Evolutionary conservation across 1,140 invertebrate genomes (phyloP), one percentile per base, ranked within the genome.

Genomic region (Saccostrea glomerata): DNA sequence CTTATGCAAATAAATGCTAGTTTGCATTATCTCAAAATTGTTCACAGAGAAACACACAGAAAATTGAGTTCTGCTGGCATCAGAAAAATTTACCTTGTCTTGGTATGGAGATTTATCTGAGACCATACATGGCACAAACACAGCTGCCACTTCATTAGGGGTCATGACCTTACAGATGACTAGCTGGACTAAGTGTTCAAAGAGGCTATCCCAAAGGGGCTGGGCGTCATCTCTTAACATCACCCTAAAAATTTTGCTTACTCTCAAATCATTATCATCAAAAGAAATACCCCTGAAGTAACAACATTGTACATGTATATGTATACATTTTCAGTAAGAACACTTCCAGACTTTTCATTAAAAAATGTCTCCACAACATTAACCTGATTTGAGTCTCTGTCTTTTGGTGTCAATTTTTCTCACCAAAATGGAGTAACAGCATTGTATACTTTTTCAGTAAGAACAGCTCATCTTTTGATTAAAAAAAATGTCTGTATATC

Each of bases 51-150:
- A 82, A 47, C 55, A 84, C 40, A 84, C 25, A 17, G 11, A 84
- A 30, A 55, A n/a, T 56, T 1, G 6, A 84, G 9, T 56, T 40
- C 12, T 84, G 20, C 63, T 30, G 40, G 17, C 63, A 88, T 47
- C 47, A 47, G 47, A 47, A 47, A 86, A 47, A 86, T 56, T n/a
- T 88, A 92, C 92, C 91, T 92, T 93, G 40, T 92, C 91, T 82
- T 93, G 90, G 58, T 91, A 87, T 25, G 87, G 89, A 15, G 93
- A 92, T 4, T 63, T 73, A 56, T 92, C 90, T 55, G 89, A 84
- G 15, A 94, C 92, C 12, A 94, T 83, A 77, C 92, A 92, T 7
- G 93, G 93, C 0, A 92, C 92, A 92, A 94, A 94, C 13, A 93
- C 90, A 40, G 90, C 90, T 12, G 94, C 92, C 17, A 94, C 89